A percentile compares a stretch with the other conserved stretches of the same genome.
Conservation (phyloP, 1,140 invertebrate species). For the Trachymyrmex cornetzi region DNA sequence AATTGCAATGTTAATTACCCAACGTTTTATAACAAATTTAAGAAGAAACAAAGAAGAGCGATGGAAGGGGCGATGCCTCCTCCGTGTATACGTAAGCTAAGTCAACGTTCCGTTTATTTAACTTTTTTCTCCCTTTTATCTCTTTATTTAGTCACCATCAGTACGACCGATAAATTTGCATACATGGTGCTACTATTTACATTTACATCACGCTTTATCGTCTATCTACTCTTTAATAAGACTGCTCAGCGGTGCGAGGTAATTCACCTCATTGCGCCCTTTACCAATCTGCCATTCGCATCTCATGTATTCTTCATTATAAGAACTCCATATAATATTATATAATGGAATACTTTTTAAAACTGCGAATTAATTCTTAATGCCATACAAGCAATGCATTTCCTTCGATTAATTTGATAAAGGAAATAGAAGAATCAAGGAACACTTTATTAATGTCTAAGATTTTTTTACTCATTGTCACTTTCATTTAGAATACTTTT, state of each 20-base stretch:
- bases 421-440: constrained; percentile 49
- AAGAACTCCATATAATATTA: constrained; percentile 55
- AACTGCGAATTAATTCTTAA: constrained; percentile 82
- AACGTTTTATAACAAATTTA: constrained; percentile 78
- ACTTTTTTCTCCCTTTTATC: constrained; percentile 40
- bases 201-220: constrained; percentile 74
- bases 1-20: constrained; percentile 78
- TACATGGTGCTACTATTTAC: constrained; percentile 78
- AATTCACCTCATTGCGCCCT: constrained; percentile 67
- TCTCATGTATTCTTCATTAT: constrained; percentile 64
- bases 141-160: constrained; percentile 67
- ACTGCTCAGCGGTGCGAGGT: constrained; percentile 74
- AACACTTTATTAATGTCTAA: constrained; percentile 70
- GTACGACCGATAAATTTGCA: constrained; percentile 69
- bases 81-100: constrained; percentile 70
- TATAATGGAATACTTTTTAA: constrained; percentile 74
- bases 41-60: constrained; percentile 52
- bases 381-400: constrained; percentile 81
- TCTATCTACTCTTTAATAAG: constrained; percentile 76
- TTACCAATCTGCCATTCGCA: constrained; percentile 65
- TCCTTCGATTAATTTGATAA: constrained; percentile 75
- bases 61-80: constrained; percentile 45
- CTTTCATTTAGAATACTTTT: constrained; percentile 74
- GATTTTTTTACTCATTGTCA: constrained; percentile 70
- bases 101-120: constrained; percentile 78